Percentiles rank a stretch among this genome's conserved stretches.
phyloP scores from a whole-genome alignment of 2,113 vertebrate species.

The Leiothrix lutea region DNA sequence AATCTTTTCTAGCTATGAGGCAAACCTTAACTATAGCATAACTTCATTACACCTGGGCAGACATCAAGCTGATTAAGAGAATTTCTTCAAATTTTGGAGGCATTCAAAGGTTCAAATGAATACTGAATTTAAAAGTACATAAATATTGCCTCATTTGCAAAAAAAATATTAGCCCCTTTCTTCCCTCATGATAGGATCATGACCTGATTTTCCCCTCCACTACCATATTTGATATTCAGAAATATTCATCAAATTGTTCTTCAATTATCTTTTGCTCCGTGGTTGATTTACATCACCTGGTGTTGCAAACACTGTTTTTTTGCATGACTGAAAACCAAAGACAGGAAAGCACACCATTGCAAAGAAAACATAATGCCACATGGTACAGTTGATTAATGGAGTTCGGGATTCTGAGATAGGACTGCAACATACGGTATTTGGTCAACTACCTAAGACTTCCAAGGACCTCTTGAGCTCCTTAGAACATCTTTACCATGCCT shows the following conservation, averaged over 20 bases:
- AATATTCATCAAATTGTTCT: background rate
- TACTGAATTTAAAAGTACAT: background rate
- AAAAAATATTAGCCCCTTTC: background rate
- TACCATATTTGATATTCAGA: background rate
- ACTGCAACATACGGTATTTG: background rate
- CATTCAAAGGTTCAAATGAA: background rate
- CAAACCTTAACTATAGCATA: background rate
- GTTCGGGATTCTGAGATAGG: background rate
- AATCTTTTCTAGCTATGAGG: background rate
- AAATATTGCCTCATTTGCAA: background rate
- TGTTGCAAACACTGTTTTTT: background rate
- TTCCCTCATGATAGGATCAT: fast-evolving
- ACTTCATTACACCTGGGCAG: background rate
- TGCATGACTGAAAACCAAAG: background rate
- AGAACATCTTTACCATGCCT: background rate
- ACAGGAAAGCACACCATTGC: background rate
- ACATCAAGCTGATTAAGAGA: background rate
- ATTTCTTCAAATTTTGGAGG: background rate
- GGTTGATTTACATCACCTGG: background rate
- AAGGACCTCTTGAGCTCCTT: background rate
- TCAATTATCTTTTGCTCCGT: background rate
- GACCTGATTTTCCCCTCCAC: background rate
- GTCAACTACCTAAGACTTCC: background rate
- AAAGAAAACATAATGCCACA: background rate
- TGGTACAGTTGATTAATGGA: background rate